Base-by-base conservation (phyloP, 1,140 invertebrate genomes). In the Zaprionus tsacasi region DNA sequence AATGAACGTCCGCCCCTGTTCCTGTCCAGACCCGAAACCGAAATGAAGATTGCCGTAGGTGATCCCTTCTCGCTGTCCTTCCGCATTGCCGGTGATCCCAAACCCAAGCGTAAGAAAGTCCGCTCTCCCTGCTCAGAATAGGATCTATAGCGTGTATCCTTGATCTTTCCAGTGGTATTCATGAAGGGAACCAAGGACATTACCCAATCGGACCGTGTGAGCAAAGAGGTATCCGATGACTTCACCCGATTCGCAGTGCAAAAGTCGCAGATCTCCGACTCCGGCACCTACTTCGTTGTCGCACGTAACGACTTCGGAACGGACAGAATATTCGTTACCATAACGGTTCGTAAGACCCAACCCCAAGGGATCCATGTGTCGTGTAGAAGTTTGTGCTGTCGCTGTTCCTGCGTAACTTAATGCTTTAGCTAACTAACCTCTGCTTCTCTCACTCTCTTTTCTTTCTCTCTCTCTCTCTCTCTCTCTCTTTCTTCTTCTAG, bases 211-310 rank as follows among this genome's bases (percentile, higher is more conserved):
- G 94, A 95, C 61, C 93, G 96, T 40, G 95, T 96, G 1, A 94
- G 96, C 90, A 97, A 96, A 93, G 97, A 98, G 93, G 95, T 95
- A 1, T 95, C 96, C 40, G 96, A 97, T 79, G 97, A 98, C 92
- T 97, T 97, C 66, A 95, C 96, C 33, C 95, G 96, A 80, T 95
- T 99, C 50, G 97, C 97, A 8, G 94, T 99, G 73, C 97, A 97
- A 90, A 96, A 98, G 82, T 96, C 97, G 1, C 95, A 95, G 63
- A 93, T 95, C 7, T 95, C 97, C 52, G 99, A 99, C 91, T 96
- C 97, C 67, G 99, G 98, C 8, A 98, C 97, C 6, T 99, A 99
- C 92, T 99, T 97, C 57, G 96, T 99, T 70, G 93, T 99, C 17
- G 96, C 97, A 6, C 97, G 97, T 89, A 99, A 99, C 93, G 94